phyloP scores from a whole-genome alignment of 2,888 invertebrate species.

The Aspidapion aeneum region DNA sequence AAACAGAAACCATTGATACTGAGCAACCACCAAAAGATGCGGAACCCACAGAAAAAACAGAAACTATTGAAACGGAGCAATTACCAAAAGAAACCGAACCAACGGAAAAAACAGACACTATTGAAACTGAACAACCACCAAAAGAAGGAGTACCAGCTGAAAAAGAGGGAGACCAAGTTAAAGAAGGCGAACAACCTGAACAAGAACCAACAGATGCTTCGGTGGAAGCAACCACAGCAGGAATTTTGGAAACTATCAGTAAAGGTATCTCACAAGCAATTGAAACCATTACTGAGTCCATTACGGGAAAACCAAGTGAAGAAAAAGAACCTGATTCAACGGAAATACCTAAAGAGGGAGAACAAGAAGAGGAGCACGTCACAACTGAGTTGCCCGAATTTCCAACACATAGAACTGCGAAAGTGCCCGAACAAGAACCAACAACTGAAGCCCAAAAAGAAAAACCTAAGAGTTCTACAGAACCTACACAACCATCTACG shows the following conservation, averaged over 20 bases:
- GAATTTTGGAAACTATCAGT: conserved; percentile 28
- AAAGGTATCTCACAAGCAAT: conserved; percentile 27
- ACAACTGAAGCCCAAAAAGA: neutral
- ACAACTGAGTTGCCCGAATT: conserved; percentile 14
- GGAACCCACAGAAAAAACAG: conserved; percentile 6
- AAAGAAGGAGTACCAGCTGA: neutral
- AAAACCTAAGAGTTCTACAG: conserved; percentile 5
- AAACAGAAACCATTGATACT: conserved; percentile 7
- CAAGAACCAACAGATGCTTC: conserved; percentile 23
- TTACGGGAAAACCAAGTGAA: conserved; percentile 16
- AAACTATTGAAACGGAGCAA: conserved; percentile 9
- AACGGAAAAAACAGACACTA: neutral
- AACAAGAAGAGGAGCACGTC: neutral
- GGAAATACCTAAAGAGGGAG: conserved; percentile 4
- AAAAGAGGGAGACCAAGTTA: neutral
- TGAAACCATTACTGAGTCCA: conserved; percentile 23
- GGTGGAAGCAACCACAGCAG: conserved; percentile 26
- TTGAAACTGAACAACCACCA: conserved; percentile 1
- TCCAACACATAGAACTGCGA: conserved; percentile 2
- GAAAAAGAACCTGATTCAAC: conserved; percentile 13
- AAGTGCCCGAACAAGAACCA: conserved; percentile 9
- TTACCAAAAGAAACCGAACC: conserved; percentile 2
- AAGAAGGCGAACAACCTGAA: conserved; percentile 8
- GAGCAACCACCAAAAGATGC: conserved; percentile 5
- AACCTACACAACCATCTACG: neutral